Evolutionary conservation across 2,797 vertebrate genomes (phyloP).

Genomic region (Lagocephalus sceleratus): DNA sequence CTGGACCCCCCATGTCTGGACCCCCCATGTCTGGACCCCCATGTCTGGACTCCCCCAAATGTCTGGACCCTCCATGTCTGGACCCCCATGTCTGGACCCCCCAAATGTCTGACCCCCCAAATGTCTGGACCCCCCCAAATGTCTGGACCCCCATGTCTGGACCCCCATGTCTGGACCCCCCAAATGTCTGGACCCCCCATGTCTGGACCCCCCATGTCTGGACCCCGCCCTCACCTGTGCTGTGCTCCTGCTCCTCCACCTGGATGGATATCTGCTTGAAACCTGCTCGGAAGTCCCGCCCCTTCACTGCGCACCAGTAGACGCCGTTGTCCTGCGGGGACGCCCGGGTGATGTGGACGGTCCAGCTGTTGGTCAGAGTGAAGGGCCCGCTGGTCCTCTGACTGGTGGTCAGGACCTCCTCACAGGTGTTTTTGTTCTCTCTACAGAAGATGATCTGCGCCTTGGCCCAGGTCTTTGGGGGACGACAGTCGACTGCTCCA

Average conservation of each 20-base stretch:
- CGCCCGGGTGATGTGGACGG: background rate
- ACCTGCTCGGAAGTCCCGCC: rapidly evolving
- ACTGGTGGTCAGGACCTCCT: background rate
- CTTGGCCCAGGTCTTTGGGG: rapidly evolving
- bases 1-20: background rate
- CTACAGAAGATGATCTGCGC: background rate
- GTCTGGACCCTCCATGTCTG: background rate
- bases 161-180: background rate
- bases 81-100: background rate
- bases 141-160: background rate
- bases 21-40: too few relatives aligned
- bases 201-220: background rate
- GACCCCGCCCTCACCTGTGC: background rate
- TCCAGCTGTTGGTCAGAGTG: background rate
- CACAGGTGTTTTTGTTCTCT: background rate
- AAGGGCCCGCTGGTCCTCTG: rapidly evolving
- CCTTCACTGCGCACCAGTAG: slow-evolving; percentile 31
- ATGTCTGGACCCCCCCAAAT: background rate
- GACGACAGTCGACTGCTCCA: background rate
- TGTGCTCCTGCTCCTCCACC: background rate
- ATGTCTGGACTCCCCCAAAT: background rate
- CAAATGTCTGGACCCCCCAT: background rate
- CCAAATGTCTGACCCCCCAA: too few relatives aligned
- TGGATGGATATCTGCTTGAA: background rate
- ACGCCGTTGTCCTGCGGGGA: slow-evolving; percentile 1